phyloP scores from a whole-genome alignment of 1,140 invertebrate genomes.

The Bombus affinis region DNA sequence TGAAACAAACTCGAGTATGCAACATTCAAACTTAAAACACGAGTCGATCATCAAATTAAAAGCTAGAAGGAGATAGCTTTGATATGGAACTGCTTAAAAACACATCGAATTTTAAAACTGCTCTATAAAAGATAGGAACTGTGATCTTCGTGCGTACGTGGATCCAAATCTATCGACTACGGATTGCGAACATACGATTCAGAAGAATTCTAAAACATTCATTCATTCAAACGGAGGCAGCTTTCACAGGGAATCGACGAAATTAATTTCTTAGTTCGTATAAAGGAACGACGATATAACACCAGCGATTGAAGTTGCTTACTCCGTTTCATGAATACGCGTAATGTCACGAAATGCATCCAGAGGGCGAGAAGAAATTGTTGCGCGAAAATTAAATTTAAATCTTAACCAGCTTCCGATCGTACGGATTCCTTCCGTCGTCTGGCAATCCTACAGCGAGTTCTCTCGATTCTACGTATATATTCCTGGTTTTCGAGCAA shows the following conservation, averaged over 20 bases:
- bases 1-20: not conserved
- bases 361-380: conserved; percentile 41
- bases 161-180: no score
- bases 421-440: not conserved
- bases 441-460: not conserved
- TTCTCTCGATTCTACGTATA: no score
- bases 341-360: no score
- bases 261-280: conserved; percentile 18
- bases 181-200: not conserved
- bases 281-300: not conserved
- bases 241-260: not conserved
- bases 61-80: no score
- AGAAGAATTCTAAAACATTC: not conserved
- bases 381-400: conserved; percentile 66
- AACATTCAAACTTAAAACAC: not conserved
- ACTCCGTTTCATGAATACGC: not conserved
- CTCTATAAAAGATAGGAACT: no score
- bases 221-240: not conserved
- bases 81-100: no score
- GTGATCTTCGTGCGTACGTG: no score
- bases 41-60: no score
- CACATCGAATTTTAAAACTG: no score
- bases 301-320: not conserved
- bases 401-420: not conserved
- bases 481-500: not conserved